Evolutionary conservation across 2,113 vertebrate species (phyloP).

Genomic region (Uropsilus gracilis): DNA sequence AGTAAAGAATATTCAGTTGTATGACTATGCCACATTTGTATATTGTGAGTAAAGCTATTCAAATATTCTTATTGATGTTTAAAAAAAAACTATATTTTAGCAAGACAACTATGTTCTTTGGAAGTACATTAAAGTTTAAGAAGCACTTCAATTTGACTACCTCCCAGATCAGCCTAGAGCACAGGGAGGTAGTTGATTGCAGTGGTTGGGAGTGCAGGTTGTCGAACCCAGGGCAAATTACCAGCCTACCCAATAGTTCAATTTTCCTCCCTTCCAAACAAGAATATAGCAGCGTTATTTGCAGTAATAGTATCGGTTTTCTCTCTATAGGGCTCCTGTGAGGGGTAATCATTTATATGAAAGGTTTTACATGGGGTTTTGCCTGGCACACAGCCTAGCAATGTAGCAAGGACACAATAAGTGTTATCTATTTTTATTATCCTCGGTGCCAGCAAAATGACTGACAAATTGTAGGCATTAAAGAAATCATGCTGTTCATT

Average conservation of each 20-base stretch:
- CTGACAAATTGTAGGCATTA: slow-evolving; percentile 7
- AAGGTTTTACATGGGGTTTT: background rate
- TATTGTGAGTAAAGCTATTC: background rate
- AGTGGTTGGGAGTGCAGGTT: background rate
- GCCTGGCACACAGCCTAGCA: background rate
- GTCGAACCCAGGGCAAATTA: background rate
- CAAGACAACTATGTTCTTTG: background rate
- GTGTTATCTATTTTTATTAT: slow-evolving; percentile 25
- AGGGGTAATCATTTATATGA: background rate
- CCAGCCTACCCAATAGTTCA: background rate
- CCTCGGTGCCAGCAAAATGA: background rate
- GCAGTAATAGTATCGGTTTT: background rate
- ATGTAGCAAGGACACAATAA: slow-evolving; percentile 19
- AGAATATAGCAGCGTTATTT: background rate
- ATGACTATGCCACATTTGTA: background rate
- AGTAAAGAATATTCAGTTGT: background rate
- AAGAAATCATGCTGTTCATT: background rate
- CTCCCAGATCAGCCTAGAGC: background rate
- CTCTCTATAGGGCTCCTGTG: background rate
- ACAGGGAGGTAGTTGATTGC: background rate
- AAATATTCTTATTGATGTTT: background rate
- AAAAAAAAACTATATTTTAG: background rate
- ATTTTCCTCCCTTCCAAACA: background rate
- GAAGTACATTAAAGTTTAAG: background rate
- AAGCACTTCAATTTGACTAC: too few species aligned